Evolutionary conservation across 2,113 vertebrate species (phyloP).

Genomic region (Anguilla rostrata): DNA sequence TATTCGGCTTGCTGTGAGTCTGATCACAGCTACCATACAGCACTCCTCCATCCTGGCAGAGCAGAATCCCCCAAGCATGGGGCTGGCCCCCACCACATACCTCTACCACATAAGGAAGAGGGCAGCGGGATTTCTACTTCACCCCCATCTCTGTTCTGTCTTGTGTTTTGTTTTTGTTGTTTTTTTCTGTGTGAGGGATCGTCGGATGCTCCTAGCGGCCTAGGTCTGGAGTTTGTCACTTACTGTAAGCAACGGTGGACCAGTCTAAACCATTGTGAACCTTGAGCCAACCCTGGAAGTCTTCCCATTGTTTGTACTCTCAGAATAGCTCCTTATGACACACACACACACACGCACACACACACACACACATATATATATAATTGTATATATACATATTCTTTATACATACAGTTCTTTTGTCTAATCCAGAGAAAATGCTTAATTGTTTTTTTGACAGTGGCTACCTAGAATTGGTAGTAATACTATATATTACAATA

Average conservation of each 20-base stretch:
- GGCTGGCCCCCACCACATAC: slow-evolving; percentile 10
- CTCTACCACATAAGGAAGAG: slow-evolving; percentile 27
- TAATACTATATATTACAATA: too few species aligned
- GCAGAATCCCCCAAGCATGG: not conserved
- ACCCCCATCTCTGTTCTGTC: not conserved
- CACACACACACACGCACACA: too few species aligned
- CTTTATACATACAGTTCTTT: too few species aligned
- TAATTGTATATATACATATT: too few species aligned
- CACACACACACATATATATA: too few species aligned
- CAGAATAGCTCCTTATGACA: not conserved
- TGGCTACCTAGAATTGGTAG: not conserved
- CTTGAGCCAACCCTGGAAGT: not conserved
- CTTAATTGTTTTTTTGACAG: not conserved
- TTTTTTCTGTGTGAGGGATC: slow-evolving; percentile 4
- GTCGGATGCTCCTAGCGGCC: not conserved
- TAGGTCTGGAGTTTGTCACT: not conserved
- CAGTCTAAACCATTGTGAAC: not conserved
- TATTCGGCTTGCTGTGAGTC: not conserved
- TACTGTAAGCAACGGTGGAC: not conserved
- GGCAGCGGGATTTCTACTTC: not conserved
- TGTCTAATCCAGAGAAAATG: not conserved
- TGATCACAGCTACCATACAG: not conserved
- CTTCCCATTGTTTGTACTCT: too few species aligned
- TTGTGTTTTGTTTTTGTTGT: not conserved
- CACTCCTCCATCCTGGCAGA: not conserved